Conservation (phyloP, 2,113 vertebrate genomes). For the Sorex fumeus region DNA sequence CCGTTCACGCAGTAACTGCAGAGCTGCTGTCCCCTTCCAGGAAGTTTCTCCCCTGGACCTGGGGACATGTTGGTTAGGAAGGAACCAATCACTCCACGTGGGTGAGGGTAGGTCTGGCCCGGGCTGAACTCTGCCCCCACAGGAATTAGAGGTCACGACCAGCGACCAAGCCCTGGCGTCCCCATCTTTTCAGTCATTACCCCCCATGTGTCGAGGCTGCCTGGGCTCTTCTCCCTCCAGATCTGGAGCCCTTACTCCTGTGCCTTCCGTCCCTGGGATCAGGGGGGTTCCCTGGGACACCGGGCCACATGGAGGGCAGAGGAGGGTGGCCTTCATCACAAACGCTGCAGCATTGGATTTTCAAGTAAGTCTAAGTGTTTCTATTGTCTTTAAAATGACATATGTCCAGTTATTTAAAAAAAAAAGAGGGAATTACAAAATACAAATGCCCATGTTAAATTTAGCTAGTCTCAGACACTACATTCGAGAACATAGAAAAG, state of each 20-base stretch:
- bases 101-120: not conserved
- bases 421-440: conserved; percentile 88
- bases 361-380: conserved; percentile 90
- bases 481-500: conserved; percentile 89
- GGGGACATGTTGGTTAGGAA: not conserved
- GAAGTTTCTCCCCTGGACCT: conserved; percentile 2
- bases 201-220: not conserved
- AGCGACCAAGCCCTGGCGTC: not conserved
- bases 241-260: not conserved
- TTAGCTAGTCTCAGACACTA: conserved; percentile 89
- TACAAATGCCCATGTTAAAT: conserved; percentile 90
- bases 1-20: not conserved
- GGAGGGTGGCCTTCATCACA: conserved; percentile 90
- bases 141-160: conserved; percentile 3
- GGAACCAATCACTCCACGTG: not conserved
- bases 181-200: not conserved
- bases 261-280: not conserved
- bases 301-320: conserved; percentile 85
- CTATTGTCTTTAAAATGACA: conserved; percentile 88
- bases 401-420: conserved; percentile 89
- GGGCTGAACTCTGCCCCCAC: not conserved
- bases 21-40: not conserved
- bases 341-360: conserved; percentile 90
- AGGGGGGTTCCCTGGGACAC: conserved; percentile 76
- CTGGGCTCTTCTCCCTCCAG: not conserved